These are phyloP conservation scores for Sylvilagus bachmani DNA, from an alignment of 2,113 vertebrate species.

Conservation along the genomic window DNA sequence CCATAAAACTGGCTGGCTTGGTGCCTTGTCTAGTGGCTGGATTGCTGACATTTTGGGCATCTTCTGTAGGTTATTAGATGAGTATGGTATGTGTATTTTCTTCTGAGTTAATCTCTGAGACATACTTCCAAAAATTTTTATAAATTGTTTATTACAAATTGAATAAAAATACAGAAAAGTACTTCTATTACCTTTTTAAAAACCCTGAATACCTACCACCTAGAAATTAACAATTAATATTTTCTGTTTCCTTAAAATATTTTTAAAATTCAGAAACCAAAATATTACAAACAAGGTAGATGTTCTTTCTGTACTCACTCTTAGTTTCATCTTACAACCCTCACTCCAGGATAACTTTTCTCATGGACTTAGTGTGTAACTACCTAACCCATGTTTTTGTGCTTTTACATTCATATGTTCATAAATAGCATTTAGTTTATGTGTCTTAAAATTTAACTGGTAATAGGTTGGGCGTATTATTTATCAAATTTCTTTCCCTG, in stretches of 20 bases:
- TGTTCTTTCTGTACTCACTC: neutral
- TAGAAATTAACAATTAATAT: neutral
- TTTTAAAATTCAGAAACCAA: neutral
- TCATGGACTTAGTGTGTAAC: neutral
- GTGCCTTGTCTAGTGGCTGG: neutral
- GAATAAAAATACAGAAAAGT: constrained; percentile 44
- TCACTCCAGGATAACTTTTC: neutral
- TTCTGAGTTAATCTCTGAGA: constrained; percentile 29
- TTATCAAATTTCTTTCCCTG: constrained; percentile 2
- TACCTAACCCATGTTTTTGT: neutral
- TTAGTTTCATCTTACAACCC: neutral
- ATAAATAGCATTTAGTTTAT: neutral
- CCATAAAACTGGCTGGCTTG: neutral
- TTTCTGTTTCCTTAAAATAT: neutral
- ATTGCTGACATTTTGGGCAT: neutral
- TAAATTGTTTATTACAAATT: neutral
- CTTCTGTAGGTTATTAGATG: neutral
- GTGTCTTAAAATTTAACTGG: constrained; percentile 1
- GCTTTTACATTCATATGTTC: neutral
- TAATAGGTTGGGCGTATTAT: neutral
- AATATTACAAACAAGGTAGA: constrained; percentile 1
- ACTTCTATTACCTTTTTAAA: neutral
- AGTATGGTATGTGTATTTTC: neutral
- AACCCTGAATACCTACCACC: neutral
- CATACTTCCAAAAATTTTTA: neutral